Base-by-base conservation (phyloP, 2,113 vertebrate genomes). In the Centropristis striata region DNA sequence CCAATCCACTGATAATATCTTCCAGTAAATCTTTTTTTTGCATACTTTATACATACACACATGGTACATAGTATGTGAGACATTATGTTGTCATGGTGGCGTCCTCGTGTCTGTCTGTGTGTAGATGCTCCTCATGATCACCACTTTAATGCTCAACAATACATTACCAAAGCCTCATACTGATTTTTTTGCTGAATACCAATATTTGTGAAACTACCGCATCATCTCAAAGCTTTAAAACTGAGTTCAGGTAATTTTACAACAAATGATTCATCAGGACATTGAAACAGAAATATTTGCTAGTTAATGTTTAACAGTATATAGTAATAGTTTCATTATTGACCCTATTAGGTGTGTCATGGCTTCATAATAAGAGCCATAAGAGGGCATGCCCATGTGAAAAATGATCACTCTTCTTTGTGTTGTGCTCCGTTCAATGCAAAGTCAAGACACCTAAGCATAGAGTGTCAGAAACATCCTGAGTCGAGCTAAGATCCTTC, bases 21-120 rank as follows among this genome's bases (percentile, higher is more conserved):
- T 27, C 37, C 32, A 64, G 36, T 18, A 0, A n/a, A 1, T 32
- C 6, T 63, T 50, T 69, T 37, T 53, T 44, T n/a, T 75, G 13
- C 28, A n/a, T 49, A 50, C 12, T 28, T 18, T 32, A 6, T 32
- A 32, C 32, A 32, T 32, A 32, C 32, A 28, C 58, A 69, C 67
- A 72, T 76, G 59, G 10, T 36, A 21, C 28, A 68, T 57, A 47
- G 54, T 15, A 69, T 68, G 60, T 58, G 9, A 63, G 54, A 69
- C 80, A 76, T 80, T 75, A 75, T 71, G 54, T 64, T 78, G 64
- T 73, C 83, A 78, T 25, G n/a, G 47, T 75, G 74, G 69, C 65
- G 46, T 78, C 79, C 42, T 53, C 4, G 0, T 66, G 65, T 82
- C 74, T 71, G 64, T 41, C 51, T 23, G 61, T 47, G 63, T 57